Base-by-base conservation (phyloP, 2,113 vertebrate genomes). In the Dicrurus megarhynchus region DNA sequence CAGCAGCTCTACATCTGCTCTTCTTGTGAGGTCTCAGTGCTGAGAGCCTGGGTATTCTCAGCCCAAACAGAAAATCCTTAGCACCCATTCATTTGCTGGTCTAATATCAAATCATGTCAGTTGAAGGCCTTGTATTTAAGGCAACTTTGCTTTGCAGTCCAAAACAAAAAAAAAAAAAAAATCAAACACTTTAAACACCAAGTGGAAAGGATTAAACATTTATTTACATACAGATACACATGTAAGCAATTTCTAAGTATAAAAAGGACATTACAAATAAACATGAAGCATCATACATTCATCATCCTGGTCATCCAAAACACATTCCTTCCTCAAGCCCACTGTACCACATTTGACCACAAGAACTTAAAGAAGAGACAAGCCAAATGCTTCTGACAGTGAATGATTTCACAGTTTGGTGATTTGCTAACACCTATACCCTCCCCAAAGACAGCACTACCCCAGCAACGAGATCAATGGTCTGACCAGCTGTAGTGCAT, bases 191-290 rank as follows among this genome's bases (percentile, higher is more conserved):
- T 84, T 6, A 35, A 83, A 65, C 76, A 73, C 64, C 41, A 86
- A 84, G 53, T 97, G 96, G 94, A 95, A 96, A 98, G 96, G 87
- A 98, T 94, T 96, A 97, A 97, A 97, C 93, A 81, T 98, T 98
- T 98, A 97, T 98, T 98, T 98, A 98, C 94, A 95, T 97, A 98
- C 95, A 97, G 97, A 94, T 96, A 97, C 93, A 98, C 85, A 92
- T 35, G 93, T 96, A 94, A 97, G 95, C 88, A 95, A 97, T 96
- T 97, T 95, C 97, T 97, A 94, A 95, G 96, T 92, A 82, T 64
- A 94, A 97, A 98, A 97, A 97, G 77, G 93, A 78, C 83, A 35
- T 97, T 96, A 98, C 96, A 97, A 98, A 96, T 94, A 95, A 98
- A 97, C 70, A 32, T 93, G 93, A 94, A 94, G 93, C 91, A 86